Evolutionary conservation across 2,888 invertebrate species (phyloP).

Genomic region (Fabriciana adippe): DNA sequence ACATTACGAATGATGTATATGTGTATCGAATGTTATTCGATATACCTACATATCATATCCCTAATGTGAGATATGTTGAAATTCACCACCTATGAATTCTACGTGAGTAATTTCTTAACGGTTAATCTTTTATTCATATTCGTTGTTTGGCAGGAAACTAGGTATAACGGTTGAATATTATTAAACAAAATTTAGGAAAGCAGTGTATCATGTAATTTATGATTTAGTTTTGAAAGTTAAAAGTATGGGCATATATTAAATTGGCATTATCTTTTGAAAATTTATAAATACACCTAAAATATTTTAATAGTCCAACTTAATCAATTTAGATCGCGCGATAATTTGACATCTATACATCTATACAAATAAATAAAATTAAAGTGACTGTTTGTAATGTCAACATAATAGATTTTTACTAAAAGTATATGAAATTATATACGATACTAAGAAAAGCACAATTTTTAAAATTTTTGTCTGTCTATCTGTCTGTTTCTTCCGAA

Average conservation of each 20-base stretch:
- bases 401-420: too few species aligned
- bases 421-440: too few species aligned
- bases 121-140: not conserved
- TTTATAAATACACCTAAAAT: not conserved
- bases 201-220: not conserved
- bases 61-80: slow-evolving; percentile 11
- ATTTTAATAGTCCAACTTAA: not conserved
- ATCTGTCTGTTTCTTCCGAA: too few species aligned
- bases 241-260: not conserved
- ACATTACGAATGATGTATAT: slow-evolving; percentile 1
- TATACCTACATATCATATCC: slow-evolving; percentile 4
- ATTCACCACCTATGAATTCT: slow-evolving; percentile 21
- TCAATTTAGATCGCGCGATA: not conserved
- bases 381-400: too few species aligned
- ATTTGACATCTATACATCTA: too few species aligned
- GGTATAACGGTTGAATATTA: slow-evolving; percentile 8
- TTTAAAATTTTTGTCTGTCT: too few species aligned
- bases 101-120: slow-evolving; percentile 18
- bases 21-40: slow-evolving; percentile 24
- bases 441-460: too few species aligned
- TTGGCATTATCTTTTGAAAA: not conserved
- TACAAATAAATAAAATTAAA: too few species aligned
- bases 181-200: not conserved
- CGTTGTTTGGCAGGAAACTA: slow-evolving; percentile 19
- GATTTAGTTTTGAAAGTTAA: not conserved